Evolutionary conservation across 2,113 vertebrate genomes (phyloP), one percentile per base, ranked within the genome.

Genomic region (Carassius auratus): DNA sequence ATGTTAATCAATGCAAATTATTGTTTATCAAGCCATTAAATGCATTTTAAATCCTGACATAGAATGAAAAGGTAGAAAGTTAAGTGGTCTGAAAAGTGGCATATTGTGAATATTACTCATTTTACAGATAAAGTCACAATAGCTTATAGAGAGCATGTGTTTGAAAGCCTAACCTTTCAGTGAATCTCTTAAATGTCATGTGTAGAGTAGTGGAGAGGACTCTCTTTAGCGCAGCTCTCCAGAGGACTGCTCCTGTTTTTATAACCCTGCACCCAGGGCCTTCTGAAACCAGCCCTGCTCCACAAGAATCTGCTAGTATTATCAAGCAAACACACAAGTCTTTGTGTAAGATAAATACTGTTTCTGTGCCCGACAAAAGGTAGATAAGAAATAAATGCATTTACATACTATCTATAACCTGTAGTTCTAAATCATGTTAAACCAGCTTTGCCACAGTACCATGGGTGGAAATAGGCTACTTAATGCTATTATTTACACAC

Each of bases 321-420:
- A 62, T 79, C 19, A 1, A 76, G 45, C n/a, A 52, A 76, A 76
- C 17, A 9, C 74, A 30, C 23, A 8, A 52, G 13, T 9, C n/a
- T 30, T 30, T 17, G 13, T 17, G 45, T 52, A 48, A 76, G 42
- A 50, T 2, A 45, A 75, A 14, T 8, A 38, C 15, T 66, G 61
- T 14, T 69, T 19, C 66, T 38, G 33, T 17, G 8, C 21, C 3
- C 0, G n/a, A 1, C 17, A 26, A 26, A 26, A 45, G 10, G 14
- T 10, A 26, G 79, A 48, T 69, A 90, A 85, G 91, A 91, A 91
- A 88, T 91, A 90, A 66, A 66, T 66, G 4, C 62, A 30, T 64
- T 57, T 30, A 15, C 8, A 66, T 33, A 15, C 9, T 2, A 45
- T 45, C 13, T 7, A 30, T 3, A 30, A 38, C 17, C 68, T 38